These are phyloP conservation scores for Myiothlypis chrysogaster DNA, from an alignment of 2,797 vertebrate genomes.

Conservation along the genomic window DNA sequence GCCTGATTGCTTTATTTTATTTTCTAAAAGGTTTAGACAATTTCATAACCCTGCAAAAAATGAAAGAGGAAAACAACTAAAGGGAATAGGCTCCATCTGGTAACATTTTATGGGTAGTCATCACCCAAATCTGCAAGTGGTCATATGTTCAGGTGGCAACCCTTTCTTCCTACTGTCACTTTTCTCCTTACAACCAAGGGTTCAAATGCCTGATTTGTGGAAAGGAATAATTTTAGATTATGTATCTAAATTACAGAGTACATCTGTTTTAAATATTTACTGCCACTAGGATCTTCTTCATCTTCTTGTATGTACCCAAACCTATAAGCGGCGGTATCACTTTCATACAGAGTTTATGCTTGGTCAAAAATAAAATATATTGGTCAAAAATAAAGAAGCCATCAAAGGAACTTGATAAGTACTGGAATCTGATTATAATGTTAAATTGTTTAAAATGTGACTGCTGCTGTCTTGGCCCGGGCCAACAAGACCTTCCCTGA, in stretches of 20 bases:
- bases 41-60: background rate
- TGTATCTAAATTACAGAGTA: background rate
- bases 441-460: background rate
- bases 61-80: background rate
- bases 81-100: background rate
- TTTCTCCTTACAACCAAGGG: background rate
- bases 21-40: background rate
- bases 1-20: background rate
- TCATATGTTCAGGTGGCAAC: background rate
- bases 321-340: background rate
- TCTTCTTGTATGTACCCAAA: background rate
- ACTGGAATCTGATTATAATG: background rate
- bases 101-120: background rate
- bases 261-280: background rate
- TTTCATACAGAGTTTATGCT: background rate
- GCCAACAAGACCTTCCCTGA: background rate
- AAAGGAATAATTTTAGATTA: background rate
- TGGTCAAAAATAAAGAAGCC: background rate
- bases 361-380: background rate
- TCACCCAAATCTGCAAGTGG: background rate
- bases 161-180: background rate
- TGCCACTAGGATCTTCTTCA: background rate
- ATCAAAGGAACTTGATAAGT: background rate
- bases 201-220: background rate
- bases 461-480: background rate